Evolutionary conservation across 2,888 invertebrate genomes (phyloP), one percentile per base, ranked within the genome.

Genomic region (Patella depressa): DNA sequence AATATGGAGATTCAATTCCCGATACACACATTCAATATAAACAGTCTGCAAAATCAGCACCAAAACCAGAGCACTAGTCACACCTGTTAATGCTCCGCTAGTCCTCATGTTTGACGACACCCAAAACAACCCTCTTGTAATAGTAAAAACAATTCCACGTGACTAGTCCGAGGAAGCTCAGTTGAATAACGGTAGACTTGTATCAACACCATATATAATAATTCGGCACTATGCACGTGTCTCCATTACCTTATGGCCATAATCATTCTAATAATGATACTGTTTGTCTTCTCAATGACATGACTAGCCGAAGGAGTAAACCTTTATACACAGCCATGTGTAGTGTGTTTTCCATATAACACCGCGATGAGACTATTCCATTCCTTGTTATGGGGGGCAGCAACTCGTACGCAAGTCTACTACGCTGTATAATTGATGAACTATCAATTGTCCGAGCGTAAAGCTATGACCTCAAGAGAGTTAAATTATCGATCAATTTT

Each of bases 1-100:
- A 24, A 65, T 19, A 65, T 65, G 65, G 24, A 65, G 65, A 24
- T 65, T 65, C 65, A 65, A 65, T 65, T 65, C 65, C 65, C 65
- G 19, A 24, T 65, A 65, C 19, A 24, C 65, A 65, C 19, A 19
- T 24, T 24, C 24, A 14, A 24, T 65, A 65, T 65, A 65, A 19
- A 65, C 65, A 24, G 65, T 24, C 65, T 65, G 65, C 11, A 65
- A 24, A 65, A 65, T 24, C 24, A 65, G 65, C 19, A 65, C 24
- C 19, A 65, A 65, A 15, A 65, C 19, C 65, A 65, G 65, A 11
- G 19, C 65, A 24, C 24, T 65, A 24, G 65, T 65, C 24, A 24
- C 65, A n/a, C 65, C 65, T 65, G 65, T 24, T 24, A 24, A 24
- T 65, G 24, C 11, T 24, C 65, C 24, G 65, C 24, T 65, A 19